Base-by-base conservation (phyloP, 2,797 vertebrate genomes). In the Pelochelys cantorii region DNA sequence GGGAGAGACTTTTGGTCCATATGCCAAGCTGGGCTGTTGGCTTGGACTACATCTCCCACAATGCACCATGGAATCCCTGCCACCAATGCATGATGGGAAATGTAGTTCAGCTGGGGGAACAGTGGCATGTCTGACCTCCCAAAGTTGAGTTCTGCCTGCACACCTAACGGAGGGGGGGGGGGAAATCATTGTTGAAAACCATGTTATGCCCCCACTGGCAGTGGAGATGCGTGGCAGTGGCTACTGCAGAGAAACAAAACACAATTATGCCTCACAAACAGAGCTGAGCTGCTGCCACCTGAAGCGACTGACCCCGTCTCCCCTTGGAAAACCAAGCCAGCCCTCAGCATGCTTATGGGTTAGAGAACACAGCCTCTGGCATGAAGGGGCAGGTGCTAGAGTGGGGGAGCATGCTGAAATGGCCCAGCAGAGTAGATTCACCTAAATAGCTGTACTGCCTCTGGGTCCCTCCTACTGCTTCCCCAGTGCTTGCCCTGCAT, bases 321-420 rank as follows among this genome's bases (percentile, higher is more conserved):
- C 65, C 12, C 6, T 29, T 5, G 31, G 65, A n/a, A 34, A 68
- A 9, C 65, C 65, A 34, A 65, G 15, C 62, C 7, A 14, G 60
- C 13, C 60, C 59, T 13, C 13, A 62, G 60, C 60, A 48, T 48
- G 42, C 42, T 48, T 48, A 48, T 8, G 42, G 42, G 42, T 48
- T 48, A 48, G 42, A 48, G 42, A 48, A 8, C 18, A 10, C 4
- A 34, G 62, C 62, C n/a, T 34, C 17, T 18, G 62, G 62, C n/a
- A n/a, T 5, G n/a, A 34, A 11, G 18, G n/a, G 65, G 15, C 65
- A 68, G n/a, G 15, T 7, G 27, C 60, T 7, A 15, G 5, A 31
- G 7, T 2, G 13, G 14, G 3, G 59, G 27, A 13, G 12, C 14
- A 17, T 7, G 8, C 5, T 3, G 8, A 68, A 34, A 3, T 1